Percentiles rank a stretch among this genome's conserved stretches.
phyloP scores from a whole-genome alignment of 92 coral and sea anemone species.

The Muricea muricata region DNA sequence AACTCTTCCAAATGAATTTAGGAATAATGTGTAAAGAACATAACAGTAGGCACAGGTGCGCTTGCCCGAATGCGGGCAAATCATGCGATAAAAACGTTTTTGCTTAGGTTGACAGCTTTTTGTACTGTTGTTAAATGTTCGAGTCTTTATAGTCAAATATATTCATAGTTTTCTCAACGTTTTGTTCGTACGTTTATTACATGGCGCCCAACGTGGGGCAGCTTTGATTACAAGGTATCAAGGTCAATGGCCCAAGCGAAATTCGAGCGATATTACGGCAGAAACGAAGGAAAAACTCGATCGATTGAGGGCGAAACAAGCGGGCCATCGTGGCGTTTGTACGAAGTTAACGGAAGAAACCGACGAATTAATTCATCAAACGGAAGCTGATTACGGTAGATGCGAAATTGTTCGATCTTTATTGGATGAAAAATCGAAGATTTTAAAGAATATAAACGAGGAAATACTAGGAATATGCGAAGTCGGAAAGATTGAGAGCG shows the following conservation, averaged over 20 bases:
- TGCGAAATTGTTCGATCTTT: constrained; percentile 28
- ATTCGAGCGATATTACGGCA: background rate
- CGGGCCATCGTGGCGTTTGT: constrained; percentile 8
- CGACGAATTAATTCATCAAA: background rate
- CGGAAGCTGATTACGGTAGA: background rate
- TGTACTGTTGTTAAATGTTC: too few species aligned
- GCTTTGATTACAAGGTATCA: background rate
- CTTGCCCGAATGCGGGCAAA: too few species aligned
- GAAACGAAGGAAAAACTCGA: background rate
- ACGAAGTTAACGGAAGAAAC: constrained; percentile 6
- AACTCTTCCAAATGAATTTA: too few species aligned
- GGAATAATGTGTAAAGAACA: too few species aligned
- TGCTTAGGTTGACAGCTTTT: too few species aligned
- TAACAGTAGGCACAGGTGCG: too few species aligned
- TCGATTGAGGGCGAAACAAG: constrained; percentile 1
- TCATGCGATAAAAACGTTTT: too few species aligned
- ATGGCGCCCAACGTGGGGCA: constrained; percentile 24
- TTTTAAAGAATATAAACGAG: constrained; percentile 34
- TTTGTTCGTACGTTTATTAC: background rate
- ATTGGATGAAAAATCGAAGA: constrained; percentile 27
- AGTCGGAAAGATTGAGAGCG: background rate
- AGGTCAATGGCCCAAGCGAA: background rate
- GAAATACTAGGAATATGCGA: constrained; percentile 48
- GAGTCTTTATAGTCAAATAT: too few species aligned
- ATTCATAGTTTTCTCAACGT: too few species aligned